Base-by-base conservation (phyloP, 2,888 invertebrate species). In the Pogonocherus hispidulus region DNA sequence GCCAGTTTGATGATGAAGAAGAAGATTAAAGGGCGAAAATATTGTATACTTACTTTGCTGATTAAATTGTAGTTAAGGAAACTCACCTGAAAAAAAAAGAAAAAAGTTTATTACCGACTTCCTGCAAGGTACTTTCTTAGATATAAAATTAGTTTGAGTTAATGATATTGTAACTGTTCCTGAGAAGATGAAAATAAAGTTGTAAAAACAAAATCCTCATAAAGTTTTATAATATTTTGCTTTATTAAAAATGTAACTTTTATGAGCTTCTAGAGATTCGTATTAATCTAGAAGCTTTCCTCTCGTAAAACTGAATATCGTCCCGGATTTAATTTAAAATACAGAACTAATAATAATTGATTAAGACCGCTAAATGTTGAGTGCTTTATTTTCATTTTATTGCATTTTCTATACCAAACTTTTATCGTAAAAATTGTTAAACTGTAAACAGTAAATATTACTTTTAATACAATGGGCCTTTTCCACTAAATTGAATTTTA, bases 191-290 rank as follows among this genome's bases (percentile, higher is more conserved):
- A 44, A 57, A 57, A 57, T 57, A 57, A 57, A 57, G 9, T 9
- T 37, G 0, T 18, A 35, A 55, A 55, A 55, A 11, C 32, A 37
- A 55, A 55, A 11, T 55, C 1, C 35, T 55, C 55, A 20, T 55
- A 35, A 55, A 55, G 32, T 55, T 32, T 37, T 37, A 32, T 35
- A 37, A 18, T 35, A 23, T n/a, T 44, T 46, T 41, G 4, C 57
- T 8, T 20, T 46, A 22, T 57, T 57, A 57, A 46, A 46, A 44
- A 52, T 32, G 32, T 52, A 44, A 44, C 23, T 55, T 55, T 55
- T 41, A 41, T n/a, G 20, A 55, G 19, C 19, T 55, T 37, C 3
- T 20, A 9, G 20, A 0, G 55, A 8, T n/a, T 55, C 14, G 19
- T 55, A n/a, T 35, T 55, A 55, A 37, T 52, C 14, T 49, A 22